These are phyloP conservation scores for Tyto alba DNA, from an alignment of 2,113 vertebrate species.

Conservation along the genomic window DNA sequence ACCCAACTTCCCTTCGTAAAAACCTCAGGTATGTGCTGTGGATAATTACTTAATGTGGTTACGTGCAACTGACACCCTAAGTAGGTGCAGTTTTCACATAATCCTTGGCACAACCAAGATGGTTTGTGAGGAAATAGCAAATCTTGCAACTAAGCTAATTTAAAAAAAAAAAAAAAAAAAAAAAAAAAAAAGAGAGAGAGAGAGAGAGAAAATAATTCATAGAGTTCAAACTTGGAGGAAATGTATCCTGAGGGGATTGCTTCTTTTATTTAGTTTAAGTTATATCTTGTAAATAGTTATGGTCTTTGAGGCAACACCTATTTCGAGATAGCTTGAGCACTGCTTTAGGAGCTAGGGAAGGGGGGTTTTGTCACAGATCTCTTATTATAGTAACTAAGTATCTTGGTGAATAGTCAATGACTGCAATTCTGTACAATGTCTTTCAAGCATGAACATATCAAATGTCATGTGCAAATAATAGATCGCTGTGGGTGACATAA, in stretches of 20 bases:
- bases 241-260: neutral
- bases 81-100: neutral
- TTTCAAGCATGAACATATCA: neutral
- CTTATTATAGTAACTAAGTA: neutral
- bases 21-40: conserved; percentile 85
- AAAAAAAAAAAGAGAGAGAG: too few relatives aligned
- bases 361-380: neutral
- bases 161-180: neutral
- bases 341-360: neutral
- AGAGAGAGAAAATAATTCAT: neutral
- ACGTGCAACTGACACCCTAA: too few relatives aligned
- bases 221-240: neutral
- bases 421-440: neutral
- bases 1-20: conserved; percentile 96
- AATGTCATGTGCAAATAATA: neutral
- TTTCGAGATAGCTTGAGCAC: neutral
- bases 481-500: neutral
- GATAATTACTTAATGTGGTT: neutral
- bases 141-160: neutral
- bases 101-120: neutral
- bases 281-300: neutral
- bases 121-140: neutral
- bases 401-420: neutral
- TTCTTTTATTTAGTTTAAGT: neutral
- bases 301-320: neutral